These are phyloP conservation scores for Hypomesus transpacificus DNA, from an alignment of 2,113 vertebrate species.

Conservation along the genomic window DNA sequence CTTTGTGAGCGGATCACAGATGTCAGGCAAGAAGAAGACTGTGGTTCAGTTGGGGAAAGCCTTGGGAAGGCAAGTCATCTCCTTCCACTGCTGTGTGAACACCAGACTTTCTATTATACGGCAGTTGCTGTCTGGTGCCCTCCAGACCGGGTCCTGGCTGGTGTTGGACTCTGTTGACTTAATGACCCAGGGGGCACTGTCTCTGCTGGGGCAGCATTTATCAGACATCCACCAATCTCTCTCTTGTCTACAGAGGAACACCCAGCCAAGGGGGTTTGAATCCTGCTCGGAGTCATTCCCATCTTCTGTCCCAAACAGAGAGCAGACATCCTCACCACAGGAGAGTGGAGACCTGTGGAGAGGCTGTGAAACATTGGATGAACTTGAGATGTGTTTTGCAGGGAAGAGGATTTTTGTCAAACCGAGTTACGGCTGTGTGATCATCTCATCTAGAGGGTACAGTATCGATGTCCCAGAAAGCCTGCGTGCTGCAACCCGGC, in stretches of 20 bases:
- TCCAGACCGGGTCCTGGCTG: slow-evolving; percentile 79
- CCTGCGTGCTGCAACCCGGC: slow-evolving; percentile 69
- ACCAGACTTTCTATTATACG: slow-evolving; percentile 54
- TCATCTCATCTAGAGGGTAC: slow-evolving; percentile 53
- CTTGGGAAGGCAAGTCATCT: slow-evolving; percentile 75
- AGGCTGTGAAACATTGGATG: background rate
- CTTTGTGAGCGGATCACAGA: slow-evolving; percentile 68
- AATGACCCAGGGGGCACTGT: slow-evolving; percentile 64
- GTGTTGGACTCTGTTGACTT: slow-evolving; percentile 69
- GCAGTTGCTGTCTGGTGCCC: slow-evolving; percentile 73
- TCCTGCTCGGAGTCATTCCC: background rate
- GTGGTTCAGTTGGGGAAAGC: slow-evolving; percentile 68
- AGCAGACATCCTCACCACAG: background rate
- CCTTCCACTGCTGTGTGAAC: slow-evolving; percentile 63
- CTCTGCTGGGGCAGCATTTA: slow-evolving; percentile 72
- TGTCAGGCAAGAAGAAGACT: slow-evolving; percentile 67
- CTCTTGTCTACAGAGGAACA: slow-evolving; percentile 37
- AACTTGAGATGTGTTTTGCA: slow-evolving; percentile 56
- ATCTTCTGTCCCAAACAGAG: background rate
- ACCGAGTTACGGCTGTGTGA: slow-evolving; percentile 72
- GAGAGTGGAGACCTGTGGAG: background rate
- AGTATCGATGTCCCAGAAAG: slow-evolving; percentile 62
- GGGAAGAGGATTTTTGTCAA: slow-evolving; percentile 61
- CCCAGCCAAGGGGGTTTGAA: slow-evolving; percentile 1
- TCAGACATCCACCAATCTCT: slow-evolving; percentile 66